Conservation (phyloP, 2,113 vertebrate genomes). For the Trogon melanurus region DNA sequence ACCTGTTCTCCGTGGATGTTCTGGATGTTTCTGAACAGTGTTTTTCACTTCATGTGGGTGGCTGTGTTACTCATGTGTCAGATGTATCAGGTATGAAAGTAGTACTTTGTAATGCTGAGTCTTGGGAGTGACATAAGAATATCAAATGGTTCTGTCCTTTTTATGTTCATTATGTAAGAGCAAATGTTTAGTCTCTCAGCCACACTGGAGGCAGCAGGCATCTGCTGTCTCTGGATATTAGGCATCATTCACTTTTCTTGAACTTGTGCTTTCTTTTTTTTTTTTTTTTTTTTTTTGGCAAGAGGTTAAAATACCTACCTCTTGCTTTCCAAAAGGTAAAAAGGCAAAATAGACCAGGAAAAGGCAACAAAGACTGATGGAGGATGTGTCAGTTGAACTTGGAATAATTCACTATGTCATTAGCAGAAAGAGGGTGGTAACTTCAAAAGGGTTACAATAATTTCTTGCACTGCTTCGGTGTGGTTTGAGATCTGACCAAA, state of each 20-base stretch:
- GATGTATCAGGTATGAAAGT: constrained; percentile 93
- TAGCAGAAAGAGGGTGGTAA: not conserved
- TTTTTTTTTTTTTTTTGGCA: not conserved
- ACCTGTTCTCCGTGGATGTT: constrained; percentile 99
- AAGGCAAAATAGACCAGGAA: not conserved
- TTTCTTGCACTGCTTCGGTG: not conserved
- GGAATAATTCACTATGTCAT: not conserved
- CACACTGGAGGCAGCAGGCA: not conserved
- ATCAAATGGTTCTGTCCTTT: not conserved
- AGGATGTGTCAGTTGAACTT: not conserved
- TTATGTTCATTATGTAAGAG: not conserved
- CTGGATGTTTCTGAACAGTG: constrained; percentile 99
- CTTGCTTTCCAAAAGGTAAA: not conserved
- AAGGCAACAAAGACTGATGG: not conserved
- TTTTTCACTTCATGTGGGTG: constrained; percentile 99
- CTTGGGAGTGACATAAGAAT: not conserved
- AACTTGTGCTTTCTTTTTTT: not conserved
- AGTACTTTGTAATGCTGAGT: not conserved
- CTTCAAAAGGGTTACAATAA: not conserved
- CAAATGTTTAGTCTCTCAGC: not conserved
- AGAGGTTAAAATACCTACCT: not conserved
- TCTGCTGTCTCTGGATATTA: not conserved
- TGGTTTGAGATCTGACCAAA: not conserved
- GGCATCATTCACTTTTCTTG: not conserved
- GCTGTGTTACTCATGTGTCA: constrained; percentile 99